These are phyloP conservation scores for Prolemur simus DNA, from an alignment of 2,113 vertebrate genomes.

Conservation along the genomic window DNA sequence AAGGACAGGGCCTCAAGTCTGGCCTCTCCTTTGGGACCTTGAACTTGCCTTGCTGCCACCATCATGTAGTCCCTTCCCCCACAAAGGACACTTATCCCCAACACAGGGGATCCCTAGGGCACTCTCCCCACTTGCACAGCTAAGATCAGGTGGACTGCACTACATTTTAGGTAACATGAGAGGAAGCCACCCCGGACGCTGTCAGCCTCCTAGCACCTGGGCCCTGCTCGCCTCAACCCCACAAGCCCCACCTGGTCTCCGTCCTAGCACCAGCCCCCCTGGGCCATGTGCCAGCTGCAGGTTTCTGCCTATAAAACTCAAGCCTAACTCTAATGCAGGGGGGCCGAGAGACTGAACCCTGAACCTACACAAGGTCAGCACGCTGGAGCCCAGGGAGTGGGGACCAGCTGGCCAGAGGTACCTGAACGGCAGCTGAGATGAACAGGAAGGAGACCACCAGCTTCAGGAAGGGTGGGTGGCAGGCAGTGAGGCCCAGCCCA, in stretches of 20 bases:
- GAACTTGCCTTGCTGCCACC: not conserved
- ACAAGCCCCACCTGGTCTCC: not conserved
- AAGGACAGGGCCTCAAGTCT: not conserved
- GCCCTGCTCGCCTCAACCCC: not conserved
- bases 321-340: not conserved
- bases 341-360: not conserved
- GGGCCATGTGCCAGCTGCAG: not conserved
- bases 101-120: not conserved
- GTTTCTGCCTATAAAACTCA: not conserved
- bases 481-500: constrained; percentile 92
- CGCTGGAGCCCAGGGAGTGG: not conserved
- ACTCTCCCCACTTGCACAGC: not conserved
- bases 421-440: constrained; percentile 97
- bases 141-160: not conserved
- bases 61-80: not conserved
- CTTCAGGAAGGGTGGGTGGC: constrained; percentile 92
- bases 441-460: constrained; percentile 94
- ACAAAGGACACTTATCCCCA: not conserved
- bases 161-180: not conserved
- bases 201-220: not conserved
- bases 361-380: not conserved
- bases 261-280: not conserved
- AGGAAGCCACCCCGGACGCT: not conserved
- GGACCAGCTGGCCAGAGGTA: constrained; percentile 75
- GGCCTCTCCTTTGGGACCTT: not conserved